Conservation (phyloP, 2,797 vertebrate species). For the Natrix natrix region DNA sequence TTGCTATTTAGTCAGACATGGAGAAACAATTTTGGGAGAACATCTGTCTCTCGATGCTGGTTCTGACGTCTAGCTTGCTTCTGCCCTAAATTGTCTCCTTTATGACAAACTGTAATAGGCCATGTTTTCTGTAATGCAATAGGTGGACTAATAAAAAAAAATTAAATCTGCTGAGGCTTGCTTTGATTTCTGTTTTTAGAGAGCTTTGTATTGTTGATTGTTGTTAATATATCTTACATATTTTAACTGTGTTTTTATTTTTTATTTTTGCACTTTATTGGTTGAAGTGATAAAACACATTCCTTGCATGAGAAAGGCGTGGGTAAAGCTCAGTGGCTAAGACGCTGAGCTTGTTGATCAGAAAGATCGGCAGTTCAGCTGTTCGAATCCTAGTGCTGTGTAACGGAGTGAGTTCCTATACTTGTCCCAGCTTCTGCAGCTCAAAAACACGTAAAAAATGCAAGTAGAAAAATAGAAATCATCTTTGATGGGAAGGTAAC, state of each 20-base stretch:
- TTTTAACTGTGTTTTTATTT: neutral
- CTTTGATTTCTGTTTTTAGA: neutral
- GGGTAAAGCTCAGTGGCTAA: neutral
- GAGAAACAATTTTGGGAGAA: neutral
- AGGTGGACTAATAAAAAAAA: neutral
- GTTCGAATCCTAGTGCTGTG: too few species aligned
- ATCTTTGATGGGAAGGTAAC: too few species aligned
- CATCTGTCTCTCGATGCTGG: neutral
- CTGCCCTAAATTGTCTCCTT: neutral
- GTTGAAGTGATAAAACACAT: neutral
- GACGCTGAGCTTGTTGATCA: too few species aligned
- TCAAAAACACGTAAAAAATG: too few species aligned
- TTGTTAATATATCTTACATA: neutral
- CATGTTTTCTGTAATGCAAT: neutral
- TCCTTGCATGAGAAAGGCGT: neutral
- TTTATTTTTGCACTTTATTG: neutral
- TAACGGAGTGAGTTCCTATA: too few species aligned
- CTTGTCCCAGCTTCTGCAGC: too few species aligned
- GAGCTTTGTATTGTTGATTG: neutral
- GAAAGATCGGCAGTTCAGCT: too few species aligned
- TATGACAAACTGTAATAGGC: neutral
- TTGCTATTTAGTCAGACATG: neutral
- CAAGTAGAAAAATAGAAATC: too few species aligned
- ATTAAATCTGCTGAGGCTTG: neutral
- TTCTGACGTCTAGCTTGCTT: slow-evolving; percentile 9